Evolutionary conservation across 30 jellyfish, hydroid and myxozoan species (phyloP).

Genomic region (Sanderia malayensis): DNA sequence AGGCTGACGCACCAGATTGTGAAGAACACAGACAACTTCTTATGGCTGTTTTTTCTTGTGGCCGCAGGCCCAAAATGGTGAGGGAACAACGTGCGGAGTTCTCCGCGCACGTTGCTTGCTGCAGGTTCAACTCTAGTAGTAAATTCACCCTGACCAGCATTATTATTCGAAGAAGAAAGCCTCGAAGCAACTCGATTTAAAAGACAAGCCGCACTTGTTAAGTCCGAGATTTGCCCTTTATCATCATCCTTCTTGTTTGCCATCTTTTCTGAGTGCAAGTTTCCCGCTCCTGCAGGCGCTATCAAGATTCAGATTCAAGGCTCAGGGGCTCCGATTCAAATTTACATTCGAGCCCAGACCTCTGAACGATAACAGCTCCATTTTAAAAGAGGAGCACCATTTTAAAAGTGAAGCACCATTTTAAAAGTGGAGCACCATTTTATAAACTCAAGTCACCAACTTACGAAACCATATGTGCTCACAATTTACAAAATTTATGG

Average conservation of each 20-base stretch:
- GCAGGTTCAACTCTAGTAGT: slow-evolving; percentile 1
- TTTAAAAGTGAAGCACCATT: too few species aligned
- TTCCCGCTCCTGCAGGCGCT: not conserved
- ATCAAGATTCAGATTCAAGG: too few species aligned
- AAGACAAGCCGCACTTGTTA: slow-evolving; percentile 6
- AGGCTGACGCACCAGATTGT: too few species aligned
- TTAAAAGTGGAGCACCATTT: too few species aligned
- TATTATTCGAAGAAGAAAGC: not conserved
- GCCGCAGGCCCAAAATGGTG: slow-evolving; percentile 9
- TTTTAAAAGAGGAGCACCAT: too few species aligned
- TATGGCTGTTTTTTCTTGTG: too few species aligned
- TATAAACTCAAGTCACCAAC: too few species aligned
- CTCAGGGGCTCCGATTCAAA: too few species aligned
- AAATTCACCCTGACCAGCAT: not conserved
- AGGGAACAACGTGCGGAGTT: slow-evolving; percentile 4
- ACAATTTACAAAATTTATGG: not conserved
- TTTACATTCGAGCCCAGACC: not conserved
- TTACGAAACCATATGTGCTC: too few species aligned
- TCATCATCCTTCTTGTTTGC: not conserved
- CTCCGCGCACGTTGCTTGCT: slow-evolving; percentile 8
- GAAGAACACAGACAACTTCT: not conserved
- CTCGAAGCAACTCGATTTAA: slow-evolving; percentile 8
- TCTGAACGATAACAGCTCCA: too few species aligned
- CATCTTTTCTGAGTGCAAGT: not conserved
- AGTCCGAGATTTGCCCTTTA: slow-evolving; percentile 6